Evolutionary conservation across 2,888 invertebrate genomes (phyloP), one percentile per base, ranked within the genome.

Genomic region (Platycheirus albimanus): DNA sequence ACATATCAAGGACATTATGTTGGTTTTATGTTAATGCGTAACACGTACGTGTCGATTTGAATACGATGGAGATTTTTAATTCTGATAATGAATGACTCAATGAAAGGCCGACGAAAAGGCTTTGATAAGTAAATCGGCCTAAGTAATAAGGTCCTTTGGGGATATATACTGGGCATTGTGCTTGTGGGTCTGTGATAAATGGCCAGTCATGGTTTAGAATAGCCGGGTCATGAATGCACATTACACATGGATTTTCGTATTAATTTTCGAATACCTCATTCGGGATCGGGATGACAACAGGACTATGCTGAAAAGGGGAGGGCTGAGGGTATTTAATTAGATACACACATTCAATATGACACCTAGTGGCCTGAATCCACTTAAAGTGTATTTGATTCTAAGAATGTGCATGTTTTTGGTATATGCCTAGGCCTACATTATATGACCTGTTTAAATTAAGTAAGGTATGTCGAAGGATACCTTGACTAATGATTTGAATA

Each of bases 11-110:
- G 45, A 54, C 54, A 69, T 47, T 33, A 33, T 47, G 47, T 69
- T 30, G 15, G 17, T 30, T 10, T 1, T 13, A 3, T 43, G 10
- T 52, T 45, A 69, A 49, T 71, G 63, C 54, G 64, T 74, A 54
- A 38, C 54, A 52, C 56, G 13, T 41, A 76, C 76, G 76, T 77
- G 76, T 63, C 52, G 69, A 77, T 77, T 77, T 77, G 69, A 77
- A 77, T 77, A 77, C 54, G 76, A 5, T 47, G 63, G 41, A 77
- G 76, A 77, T 77, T 77, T 75, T 58, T 63, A 63, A 69, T 69
- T 76, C 69, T 0, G 76, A 76, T 75, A 71, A 47, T 33, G 67
- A 67, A 58, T 67, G 75, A 58, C 67, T 61, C 47, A 64, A 66
- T 66, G 66, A 30, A 49, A 74, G 11, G n/a, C n/a, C 24, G 61